Base-by-base conservation (phyloP, 2,888 invertebrate genomes). In the Cotesia congregata region DNA sequence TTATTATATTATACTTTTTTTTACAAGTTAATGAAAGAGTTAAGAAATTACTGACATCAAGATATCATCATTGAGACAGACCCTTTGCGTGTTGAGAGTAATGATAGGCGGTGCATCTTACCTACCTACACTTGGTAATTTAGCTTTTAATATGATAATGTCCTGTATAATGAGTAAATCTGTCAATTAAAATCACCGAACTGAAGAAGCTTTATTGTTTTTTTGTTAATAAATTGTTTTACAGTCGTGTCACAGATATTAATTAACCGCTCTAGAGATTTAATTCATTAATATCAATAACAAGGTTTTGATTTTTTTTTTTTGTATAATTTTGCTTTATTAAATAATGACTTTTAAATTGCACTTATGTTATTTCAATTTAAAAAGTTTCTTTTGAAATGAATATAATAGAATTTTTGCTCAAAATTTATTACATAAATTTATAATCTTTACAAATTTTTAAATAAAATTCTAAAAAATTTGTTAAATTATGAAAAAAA, bases 51-150 rank as follows among this genome's bases (percentile, higher is more conserved):
- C 50, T 50, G 9, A 50, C 50, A 12, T 50, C 50, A 50, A 30
- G 9, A 65, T 65, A 12, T 65, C 38, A 65, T 65, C 65, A 65
- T 65, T 30, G 17, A 38, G 30, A 50, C 50, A 38, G 30, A 50
- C 50, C 65, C 65, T 65, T 30, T 62, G 65, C 30, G 20, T 30
- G 38, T 65, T 12, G 50, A 12, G 2, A 7, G 50, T 38, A 65
- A 65, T 38, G 38, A 30, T 65, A 30, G 65, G 38, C 65, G 65
- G 20, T 30, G 12, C 65, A 65, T 20, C 30, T 20, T 62, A 17
- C 62, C 62, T 62, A 62, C 62, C 20, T 65, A 50, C 62, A 50
- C 72, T 64, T 20, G 7, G 64, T 72, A 61, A 62, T 72, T 72
- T 38, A 62, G 17, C 30, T 64, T 50, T 50, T 41, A 70, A 70